These are phyloP conservation scores for Pteria penguin DNA, from an alignment of 2,888 invertebrate species.

Conservation along the genomic window DNA sequence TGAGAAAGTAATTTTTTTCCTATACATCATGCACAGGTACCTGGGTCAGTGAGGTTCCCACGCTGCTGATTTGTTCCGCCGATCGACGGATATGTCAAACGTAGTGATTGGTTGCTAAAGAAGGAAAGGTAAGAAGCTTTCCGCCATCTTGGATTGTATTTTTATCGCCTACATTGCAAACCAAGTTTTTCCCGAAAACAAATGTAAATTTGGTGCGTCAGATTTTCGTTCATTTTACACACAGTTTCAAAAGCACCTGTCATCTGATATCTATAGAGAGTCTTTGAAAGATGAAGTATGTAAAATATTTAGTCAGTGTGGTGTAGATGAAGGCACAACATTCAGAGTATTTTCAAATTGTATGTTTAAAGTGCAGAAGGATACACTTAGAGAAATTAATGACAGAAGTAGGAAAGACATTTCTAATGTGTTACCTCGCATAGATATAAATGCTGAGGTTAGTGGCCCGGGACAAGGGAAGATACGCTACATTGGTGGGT, in stretches of 20 bases:
- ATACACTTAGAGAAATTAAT: not conserved
- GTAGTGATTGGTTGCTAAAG: too few species aligned
- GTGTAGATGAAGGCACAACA: not conserved
- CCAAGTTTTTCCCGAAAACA: constrained; percentile 1
- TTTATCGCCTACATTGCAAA: too few species aligned
- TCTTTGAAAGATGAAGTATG: not conserved
- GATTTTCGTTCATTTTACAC: constrained; percentile 22
- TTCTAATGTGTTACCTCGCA: not conserved
- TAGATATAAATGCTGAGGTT: not conserved
- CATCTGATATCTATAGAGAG: constrained; percentile 7
- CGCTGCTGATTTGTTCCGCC: too few species aligned
- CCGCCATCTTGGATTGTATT: too few species aligned
- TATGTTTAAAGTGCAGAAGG: constrained; percentile 10
- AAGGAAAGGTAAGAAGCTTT: too few species aligned
- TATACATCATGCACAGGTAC: too few species aligned
- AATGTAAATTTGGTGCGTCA: constrained; percentile 12
- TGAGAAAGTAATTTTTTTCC: too few species aligned
- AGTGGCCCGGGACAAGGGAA: constrained; percentile 20
- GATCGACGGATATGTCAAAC: too few species aligned
- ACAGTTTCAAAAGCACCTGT: constrained; percentile 2
- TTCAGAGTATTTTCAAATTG: constrained; percentile 3
- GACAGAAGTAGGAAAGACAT: not conserved
- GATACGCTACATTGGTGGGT: constrained; percentile 32
- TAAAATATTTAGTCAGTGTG: not conserved
- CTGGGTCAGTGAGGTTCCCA: too few species aligned